Conservation (phyloP, 2,888 invertebrate species). For the Sicus ferrugineus region DNA sequence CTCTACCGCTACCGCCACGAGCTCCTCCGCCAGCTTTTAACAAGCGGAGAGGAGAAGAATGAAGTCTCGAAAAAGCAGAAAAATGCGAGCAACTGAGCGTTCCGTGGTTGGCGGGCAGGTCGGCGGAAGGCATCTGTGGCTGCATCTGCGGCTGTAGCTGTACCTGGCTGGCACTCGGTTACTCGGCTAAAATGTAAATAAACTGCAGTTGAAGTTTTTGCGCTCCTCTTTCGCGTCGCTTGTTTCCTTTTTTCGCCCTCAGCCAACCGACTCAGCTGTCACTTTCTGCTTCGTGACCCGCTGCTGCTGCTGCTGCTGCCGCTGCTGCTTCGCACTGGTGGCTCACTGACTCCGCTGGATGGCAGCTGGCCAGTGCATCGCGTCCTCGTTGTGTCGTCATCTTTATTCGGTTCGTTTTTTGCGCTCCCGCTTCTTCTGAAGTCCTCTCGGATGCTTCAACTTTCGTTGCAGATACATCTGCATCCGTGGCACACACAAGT, state of each 20-base stretch:
- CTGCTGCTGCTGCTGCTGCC: neutral
- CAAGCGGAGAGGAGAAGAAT: neutral
- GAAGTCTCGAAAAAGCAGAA: neutral
- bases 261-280: neutral
- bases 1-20: neutral
- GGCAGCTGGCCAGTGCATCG: neutral
- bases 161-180: conserved; percentile 13
- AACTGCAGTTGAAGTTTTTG: neutral
- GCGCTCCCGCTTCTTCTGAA: neutral
- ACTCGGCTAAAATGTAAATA: conserved; percentile 29
- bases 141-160: neutral
- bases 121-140: too few species aligned
- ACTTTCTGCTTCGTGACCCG: neutral
- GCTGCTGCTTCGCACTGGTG: neutral
- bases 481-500: conserved; percentile 8
- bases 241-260: neutral
- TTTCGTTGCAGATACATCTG: neutral
- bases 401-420: neutral
- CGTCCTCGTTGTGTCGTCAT: neutral
- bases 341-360: neutral
- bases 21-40: too few species aligned
- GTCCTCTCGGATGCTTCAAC: neutral
- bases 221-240: neutral
- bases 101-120: too few species aligned
- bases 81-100: neutral